These are phyloP conservation scores for Drosophila yooni DNA, from an alignment of 2,888 invertebrate genomes.

Conservation along the genomic window DNA sequence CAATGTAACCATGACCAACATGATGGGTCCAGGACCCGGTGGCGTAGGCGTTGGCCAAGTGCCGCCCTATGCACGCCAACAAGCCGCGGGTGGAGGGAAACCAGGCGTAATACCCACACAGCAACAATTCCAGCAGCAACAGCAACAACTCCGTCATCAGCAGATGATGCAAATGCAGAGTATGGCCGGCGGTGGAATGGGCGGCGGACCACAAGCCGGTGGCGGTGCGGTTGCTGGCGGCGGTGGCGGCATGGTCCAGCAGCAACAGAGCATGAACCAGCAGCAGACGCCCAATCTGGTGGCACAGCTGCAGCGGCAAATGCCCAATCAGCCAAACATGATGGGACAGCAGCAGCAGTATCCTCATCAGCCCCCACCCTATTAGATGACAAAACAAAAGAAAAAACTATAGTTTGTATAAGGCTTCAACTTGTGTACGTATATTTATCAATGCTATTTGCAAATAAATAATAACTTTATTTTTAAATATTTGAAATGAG, in stretches of 20 bases:
- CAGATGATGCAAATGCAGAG: conserved; percentile 88
- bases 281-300: conserved; percentile 88
- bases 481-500: conserved; percentile 25
- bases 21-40: conserved; percentile 83
- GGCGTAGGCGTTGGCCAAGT: conserved; percentile 87
- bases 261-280: conserved; percentile 86
- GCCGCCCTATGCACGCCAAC: conserved; percentile 90
- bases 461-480: conserved; percentile 64
- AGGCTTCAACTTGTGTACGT: conserved; percentile 40
- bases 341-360: conserved; percentile 85
- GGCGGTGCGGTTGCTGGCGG: conserved; percentile 74
- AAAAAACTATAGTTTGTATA: conserved; percentile 39
- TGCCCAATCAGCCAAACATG: conserved; percentile 84
- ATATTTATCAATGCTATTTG: conserved; percentile 68
- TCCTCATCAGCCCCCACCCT: conserved; percentile 83
- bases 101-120: conserved; percentile 82
- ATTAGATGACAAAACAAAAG: conserved; percentile 41
- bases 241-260: conserved; percentile 85
- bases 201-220: conserved; percentile 80
- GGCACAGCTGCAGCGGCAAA: conserved; percentile 88
- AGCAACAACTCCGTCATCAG: conserved; percentile 90
- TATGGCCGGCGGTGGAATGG: conserved; percentile 78
- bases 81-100: conserved; percentile 80
- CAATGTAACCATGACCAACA: conserved; percentile 92
- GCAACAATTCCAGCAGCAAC: conserved; percentile 85